phyloP scores from a whole-genome alignment of 2,113 vertebrate genomes.

The Mormoops blainvillei region DNA sequence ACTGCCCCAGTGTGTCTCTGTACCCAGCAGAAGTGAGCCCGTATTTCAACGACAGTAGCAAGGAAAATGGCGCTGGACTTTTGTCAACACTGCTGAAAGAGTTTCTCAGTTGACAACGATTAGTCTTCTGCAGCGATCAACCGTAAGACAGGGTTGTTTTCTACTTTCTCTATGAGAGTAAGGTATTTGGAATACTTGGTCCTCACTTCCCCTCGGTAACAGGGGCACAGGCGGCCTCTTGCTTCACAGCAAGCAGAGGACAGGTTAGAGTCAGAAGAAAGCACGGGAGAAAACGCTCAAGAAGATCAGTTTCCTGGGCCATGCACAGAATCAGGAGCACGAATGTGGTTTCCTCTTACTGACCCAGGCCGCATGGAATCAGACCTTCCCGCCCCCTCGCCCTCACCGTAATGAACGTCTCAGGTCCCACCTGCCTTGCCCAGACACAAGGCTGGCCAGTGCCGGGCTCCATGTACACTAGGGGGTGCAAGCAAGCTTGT shows the following conservation, averaged over 20 bases:
- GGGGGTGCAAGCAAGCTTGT: conserved; percentile 74
- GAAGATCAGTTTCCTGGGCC: neutral
- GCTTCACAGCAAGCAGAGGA: neutral
- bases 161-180: neutral
- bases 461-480: conserved; percentile 58
- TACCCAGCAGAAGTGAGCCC: neutral
- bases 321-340: rapidly evolving
- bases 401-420: rapidly evolving
- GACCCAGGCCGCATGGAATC: rapidly evolving
- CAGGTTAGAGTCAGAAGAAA: neutral
- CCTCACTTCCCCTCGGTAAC: neutral
- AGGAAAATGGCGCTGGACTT: neutral
- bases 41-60: neutral
- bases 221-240: neutral
- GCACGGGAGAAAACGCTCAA: neutral
- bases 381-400: no score
- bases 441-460: neutral
- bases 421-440: neutral
- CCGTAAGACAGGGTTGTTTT: neutral
- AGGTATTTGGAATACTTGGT: no score
- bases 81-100: neutral
- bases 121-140: neutral
- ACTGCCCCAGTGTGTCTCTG: neutral
- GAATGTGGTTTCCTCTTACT: neutral
- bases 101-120: neutral